phyloP scores from a whole-genome alignment of 2,888 invertebrate species.

The Dugesia japonica region DNA sequence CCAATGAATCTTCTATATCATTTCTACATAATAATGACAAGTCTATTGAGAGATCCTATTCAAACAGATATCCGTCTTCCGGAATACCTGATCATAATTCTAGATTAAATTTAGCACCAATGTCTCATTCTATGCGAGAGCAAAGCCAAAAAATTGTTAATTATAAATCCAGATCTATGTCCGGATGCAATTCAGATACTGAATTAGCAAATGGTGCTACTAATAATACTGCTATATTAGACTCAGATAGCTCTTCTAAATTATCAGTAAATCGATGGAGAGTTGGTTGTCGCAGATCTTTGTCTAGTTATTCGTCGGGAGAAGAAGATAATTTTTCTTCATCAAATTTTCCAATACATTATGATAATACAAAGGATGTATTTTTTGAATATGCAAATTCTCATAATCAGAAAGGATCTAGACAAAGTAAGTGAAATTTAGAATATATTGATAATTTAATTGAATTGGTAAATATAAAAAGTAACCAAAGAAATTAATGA shows the following conservation, averaged over 20 bases:
- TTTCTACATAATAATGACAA: neutral
- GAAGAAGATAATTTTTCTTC: slow-evolving; percentile 4
- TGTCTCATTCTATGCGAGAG: neutral
- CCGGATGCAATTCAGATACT: neutral
- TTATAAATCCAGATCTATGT: neutral
- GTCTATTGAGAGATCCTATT: neutral
- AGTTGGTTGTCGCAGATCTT: neutral
- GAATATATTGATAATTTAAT: too few relatives aligned
- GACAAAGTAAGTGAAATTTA: slow-evolving; percentile 12
- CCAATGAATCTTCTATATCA: neutral
- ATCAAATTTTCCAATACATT: slow-evolving; percentile 3
- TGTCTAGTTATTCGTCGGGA: slow-evolving; percentile 6
- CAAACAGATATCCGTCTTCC: slow-evolving; percentile 1
- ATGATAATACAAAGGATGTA: slow-evolving; percentile 9
- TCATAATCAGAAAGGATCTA: neutral
- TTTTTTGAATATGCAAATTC: neutral
- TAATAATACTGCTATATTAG: neutral
- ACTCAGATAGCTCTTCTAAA: neutral
- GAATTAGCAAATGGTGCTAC: slow-evolving; percentile 10
- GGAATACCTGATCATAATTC: neutral
- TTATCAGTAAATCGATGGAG: neutral
- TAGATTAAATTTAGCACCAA: neutral
- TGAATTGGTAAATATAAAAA: too few relatives aligned
- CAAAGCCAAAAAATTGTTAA: neutral
- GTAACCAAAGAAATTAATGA: too few relatives aligned